Conservation (phyloP, 1,140 invertebrate genomes). For the Aphis craccivora region DNA sequence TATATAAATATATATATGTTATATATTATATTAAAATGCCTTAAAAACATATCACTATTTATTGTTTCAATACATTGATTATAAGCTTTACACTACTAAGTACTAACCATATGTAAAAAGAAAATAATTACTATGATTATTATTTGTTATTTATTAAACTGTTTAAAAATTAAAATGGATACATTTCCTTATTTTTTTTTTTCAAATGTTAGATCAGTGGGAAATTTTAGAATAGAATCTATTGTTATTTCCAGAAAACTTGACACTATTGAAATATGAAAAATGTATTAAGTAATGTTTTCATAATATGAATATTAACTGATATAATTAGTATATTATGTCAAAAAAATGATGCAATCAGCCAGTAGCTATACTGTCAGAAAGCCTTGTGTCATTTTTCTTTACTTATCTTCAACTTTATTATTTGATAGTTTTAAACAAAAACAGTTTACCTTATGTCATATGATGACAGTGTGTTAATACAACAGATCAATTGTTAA, state of each 20-base stretch:
- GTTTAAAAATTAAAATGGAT: not conserved
- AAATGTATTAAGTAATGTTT: not conserved
- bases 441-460: not conserved
- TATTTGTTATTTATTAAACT: conserved; percentile 53
- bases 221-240: not conserved
- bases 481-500: too few relatives aligned
- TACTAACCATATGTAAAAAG: conserved; percentile 33
- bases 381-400: not conserved
- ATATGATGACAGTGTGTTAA: not conserved
- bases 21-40: not conserved
- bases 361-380: not conserved
- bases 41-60: conserved; percentile 31
- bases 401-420: not conserved
- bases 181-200: not conserved
- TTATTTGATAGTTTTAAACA: not conserved
- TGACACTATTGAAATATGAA: not conserved
- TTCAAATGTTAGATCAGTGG: too few relatives aligned
- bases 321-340: not conserved
- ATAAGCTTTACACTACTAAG: conserved; percentile 17
- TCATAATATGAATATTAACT: not conserved
- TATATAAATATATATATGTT: not conserved
- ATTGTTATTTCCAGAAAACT: not conserved
- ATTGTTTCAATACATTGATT: conserved; percentile 39
- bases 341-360: not conserved
- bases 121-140: not conserved